Percentiles rank a stretch among this genome's conserved stretches.
phyloP scores from a whole-genome alignment of 2,113 vertebrate genomes.

The Naja naja region DNA sequence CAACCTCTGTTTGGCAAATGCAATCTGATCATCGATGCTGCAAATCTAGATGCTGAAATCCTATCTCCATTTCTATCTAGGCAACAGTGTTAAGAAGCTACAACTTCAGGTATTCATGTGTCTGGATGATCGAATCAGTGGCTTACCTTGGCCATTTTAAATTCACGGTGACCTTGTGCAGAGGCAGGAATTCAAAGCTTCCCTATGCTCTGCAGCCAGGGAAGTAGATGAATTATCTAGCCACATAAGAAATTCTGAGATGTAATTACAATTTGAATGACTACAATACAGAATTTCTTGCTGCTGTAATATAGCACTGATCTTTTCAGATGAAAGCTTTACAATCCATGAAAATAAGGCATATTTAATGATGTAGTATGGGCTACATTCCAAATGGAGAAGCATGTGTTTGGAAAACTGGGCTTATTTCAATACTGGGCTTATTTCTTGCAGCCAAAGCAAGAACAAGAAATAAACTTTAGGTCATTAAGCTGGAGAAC shows the following conservation, averaged over 20 bases:
- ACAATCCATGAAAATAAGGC: background rate
- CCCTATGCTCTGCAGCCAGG: background rate
- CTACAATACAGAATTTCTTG: background rate
- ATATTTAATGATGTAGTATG: background rate
- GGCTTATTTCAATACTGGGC: background rate
- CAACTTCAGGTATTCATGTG: background rate
- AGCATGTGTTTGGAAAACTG: background rate
- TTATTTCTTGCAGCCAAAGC: background rate
- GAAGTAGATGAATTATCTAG: background rate
- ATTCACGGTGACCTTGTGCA: background rate
- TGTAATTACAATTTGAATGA: background rate
- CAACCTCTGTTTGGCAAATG: background rate
- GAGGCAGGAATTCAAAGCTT: background rate
- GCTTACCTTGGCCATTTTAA: background rate
- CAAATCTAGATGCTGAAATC: background rate
- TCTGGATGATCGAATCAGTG: background rate
- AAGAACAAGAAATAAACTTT: background rate
- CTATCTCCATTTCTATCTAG: background rate
- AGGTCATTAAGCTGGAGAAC: background rate
- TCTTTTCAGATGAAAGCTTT: background rate
- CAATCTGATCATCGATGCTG: background rate
- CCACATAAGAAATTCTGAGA: background rate
- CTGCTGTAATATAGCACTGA: background rate
- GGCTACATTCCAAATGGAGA: background rate
- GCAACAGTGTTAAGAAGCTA: background rate